phyloP scores from a whole-genome alignment of 1,140 invertebrate genomes.

The Caenorhabditis brenneri region DNA sequence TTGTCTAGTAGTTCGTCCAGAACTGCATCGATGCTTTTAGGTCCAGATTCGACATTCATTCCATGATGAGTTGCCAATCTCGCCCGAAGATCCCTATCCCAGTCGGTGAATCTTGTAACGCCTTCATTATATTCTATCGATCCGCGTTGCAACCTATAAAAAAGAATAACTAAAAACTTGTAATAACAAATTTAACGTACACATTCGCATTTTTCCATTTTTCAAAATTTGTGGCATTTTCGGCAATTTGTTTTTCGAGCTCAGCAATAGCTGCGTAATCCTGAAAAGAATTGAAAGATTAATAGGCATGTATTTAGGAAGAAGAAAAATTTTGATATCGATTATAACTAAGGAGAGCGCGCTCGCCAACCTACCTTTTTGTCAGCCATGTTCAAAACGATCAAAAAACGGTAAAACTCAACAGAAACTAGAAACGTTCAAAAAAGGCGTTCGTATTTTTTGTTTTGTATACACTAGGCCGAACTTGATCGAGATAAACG shows the following conservation, averaged over 20 bases:
- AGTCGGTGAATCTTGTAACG: slow-evolving; percentile 13
- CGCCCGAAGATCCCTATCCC: slow-evolving; percentile 1
- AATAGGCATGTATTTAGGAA: not conserved
- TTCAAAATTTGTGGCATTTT: slow-evolving; percentile 9
- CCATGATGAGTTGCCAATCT: slow-evolving; percentile 23
- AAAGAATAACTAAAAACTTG: too few species aligned
- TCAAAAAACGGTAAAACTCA: not conserved
- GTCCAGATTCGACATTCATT: slow-evolving; percentile 20
- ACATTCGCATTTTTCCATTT: slow-evolving; percentile 22
- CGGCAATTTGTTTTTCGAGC: slow-evolving; percentile 19
- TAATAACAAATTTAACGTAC: not conserved
- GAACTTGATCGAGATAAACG: too few species aligned
- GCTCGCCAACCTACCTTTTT: not conserved
- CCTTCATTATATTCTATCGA: slow-evolving; percentile 4
- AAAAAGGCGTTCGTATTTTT: not conserved
- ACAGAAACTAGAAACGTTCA: not conserved
- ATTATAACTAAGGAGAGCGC: not conserved
- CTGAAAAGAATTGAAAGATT: not conserved
- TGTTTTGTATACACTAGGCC: not conserved
- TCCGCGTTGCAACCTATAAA: not conserved
- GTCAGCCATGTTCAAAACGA: slow-evolving; percentile 18
- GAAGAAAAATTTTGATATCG: not conserved
- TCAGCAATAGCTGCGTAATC: slow-evolving; percentile 12
- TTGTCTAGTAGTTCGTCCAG: slow-evolving; percentile 5
- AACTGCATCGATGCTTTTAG: slow-evolving; percentile 11